phyloP scores from a whole-genome alignment of 2,797 vertebrate species.

The Babyrousa celebensis region DNA sequence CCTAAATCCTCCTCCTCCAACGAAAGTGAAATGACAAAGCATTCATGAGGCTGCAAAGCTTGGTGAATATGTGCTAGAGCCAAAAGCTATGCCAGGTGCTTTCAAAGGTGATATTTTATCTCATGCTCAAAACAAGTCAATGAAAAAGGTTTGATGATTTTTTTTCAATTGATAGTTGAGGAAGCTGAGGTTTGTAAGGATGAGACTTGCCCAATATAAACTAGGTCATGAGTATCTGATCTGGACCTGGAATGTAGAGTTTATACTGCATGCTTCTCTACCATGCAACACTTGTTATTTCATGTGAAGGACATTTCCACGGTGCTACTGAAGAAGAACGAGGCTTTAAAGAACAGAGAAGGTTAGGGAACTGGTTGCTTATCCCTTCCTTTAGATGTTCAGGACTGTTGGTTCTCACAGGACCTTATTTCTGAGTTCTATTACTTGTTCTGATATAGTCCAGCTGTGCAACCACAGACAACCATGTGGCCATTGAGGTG shows the following conservation, averaged over 20 bases:
- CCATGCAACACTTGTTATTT: neutral
- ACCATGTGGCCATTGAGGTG: neutral
- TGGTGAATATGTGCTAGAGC: neutral
- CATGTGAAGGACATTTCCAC: neutral
- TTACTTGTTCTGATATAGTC: neutral
- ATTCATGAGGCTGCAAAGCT: neutral
- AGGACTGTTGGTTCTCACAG: conserved; percentile 7
- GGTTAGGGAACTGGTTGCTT: neutral
- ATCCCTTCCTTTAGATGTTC: neutral
- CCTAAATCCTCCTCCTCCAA: neutral
- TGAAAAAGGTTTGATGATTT: neutral
- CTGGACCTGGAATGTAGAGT: neutral
- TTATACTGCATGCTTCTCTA: neutral
- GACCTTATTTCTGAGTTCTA: conserved; percentile 1
- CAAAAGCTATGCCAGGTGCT: neutral
- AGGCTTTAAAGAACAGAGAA: neutral
- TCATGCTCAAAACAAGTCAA: neutral
- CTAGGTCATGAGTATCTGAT: neutral
- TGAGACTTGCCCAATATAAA: neutral
- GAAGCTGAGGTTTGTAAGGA: neutral
- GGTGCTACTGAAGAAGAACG: neutral
- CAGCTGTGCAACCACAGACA: neutral
- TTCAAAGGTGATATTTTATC: neutral
- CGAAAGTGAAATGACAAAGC: neutral
- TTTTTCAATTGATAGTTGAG: neutral